A percentile compares a stretch with the other conserved stretches of the same genome.
phyloP scores from a whole-genome alignment of 2,888 invertebrate species.

The Zeuzera pyrina region DNA sequence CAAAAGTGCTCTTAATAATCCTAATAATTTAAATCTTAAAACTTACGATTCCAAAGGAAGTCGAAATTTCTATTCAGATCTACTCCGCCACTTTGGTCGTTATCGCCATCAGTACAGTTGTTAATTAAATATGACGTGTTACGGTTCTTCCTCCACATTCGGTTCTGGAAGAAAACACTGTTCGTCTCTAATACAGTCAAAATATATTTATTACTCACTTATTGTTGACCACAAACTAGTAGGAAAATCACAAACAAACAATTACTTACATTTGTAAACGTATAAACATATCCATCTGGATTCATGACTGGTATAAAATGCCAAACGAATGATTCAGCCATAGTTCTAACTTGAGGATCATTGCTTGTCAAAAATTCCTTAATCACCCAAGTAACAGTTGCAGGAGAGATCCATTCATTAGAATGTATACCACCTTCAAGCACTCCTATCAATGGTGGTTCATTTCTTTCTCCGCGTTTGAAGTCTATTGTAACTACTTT shows the following conservation, averaged over 20 bases:
- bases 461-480: slow-evolving; percentile 25
- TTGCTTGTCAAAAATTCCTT: slow-evolving; percentile 76
- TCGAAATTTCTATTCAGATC: slow-evolving; percentile 45
- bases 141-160: slow-evolving; percentile 77
- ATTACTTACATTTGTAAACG: slow-evolving; percentile 72
- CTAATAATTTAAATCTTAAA: no score
- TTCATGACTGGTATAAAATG: slow-evolving; percentile 82
- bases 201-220: background rate
- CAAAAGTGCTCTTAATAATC: no score
- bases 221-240: background rate
- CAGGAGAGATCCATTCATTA: slow-evolving; percentile 83
- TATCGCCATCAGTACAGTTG: slow-evolving; percentile 15
- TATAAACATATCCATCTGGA: slow-evolving; percentile 81
- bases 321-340: slow-evolving; percentile 81
- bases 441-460: slow-evolving; percentile 61
- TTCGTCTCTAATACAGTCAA: background rate
- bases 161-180: slow-evolving; percentile 68
- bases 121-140: slow-evolving; percentile 28
- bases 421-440: slow-evolving; percentile 78
- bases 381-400: slow-evolving; percentile 77
- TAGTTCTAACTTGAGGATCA: slow-evolving; percentile 56
- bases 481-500: slow-evolving; percentile 62
- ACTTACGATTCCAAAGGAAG: slow-evolving; percentile 47
- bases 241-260: background rate
- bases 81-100: slow-evolving; percentile 29